phyloP scores from a whole-genome alignment of 92 coral and sea anemone species.

The Desmophyllum pertusum region DNA sequence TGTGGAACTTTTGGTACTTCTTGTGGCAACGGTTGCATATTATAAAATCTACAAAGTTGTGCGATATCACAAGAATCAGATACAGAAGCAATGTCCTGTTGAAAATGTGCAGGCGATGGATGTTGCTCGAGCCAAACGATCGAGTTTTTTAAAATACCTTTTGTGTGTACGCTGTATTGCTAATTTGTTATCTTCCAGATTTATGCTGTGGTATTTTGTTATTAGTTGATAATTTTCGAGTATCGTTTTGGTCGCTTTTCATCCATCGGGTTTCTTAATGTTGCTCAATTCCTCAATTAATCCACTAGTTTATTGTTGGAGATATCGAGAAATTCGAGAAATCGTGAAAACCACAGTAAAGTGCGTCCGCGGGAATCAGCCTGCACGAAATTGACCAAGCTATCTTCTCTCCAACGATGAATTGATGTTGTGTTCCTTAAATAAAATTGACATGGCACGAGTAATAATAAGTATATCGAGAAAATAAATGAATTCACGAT shows the following conservation, averaged over 20 bases:
- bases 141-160: constrained; percentile 4
- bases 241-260: not conserved
- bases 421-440: no score
- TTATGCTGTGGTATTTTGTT: constrained; percentile 11
- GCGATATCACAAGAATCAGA: constrained; percentile 5
- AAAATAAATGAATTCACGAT: no score
- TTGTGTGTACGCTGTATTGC: constrained; percentile 7
- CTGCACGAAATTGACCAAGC: no score
- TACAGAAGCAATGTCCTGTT: constrained; percentile 19
- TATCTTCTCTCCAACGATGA: no score
- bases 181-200: constrained; percentile 34
- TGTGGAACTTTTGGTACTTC: no score
- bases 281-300: constrained; percentile 32
- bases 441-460: no score
- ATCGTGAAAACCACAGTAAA: not conserved
- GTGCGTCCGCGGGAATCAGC: no score
- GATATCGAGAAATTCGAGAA: constrained; percentile 34
- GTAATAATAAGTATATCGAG: no score
- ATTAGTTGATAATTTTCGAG: not conserved
- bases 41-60: constrained; percentile 9
- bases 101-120: not conserved
- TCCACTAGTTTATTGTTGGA: constrained; percentile 37
- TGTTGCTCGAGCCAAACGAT: constrained; percentile 14
- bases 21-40: constrained; percentile 10
- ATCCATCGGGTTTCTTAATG: constrained; percentile 1